Evolutionary conservation across 1,140 invertebrate species (phyloP), one percentile per base, ranked within the genome.

Genomic region (Leptinotarsa undecemlineata): DNA sequence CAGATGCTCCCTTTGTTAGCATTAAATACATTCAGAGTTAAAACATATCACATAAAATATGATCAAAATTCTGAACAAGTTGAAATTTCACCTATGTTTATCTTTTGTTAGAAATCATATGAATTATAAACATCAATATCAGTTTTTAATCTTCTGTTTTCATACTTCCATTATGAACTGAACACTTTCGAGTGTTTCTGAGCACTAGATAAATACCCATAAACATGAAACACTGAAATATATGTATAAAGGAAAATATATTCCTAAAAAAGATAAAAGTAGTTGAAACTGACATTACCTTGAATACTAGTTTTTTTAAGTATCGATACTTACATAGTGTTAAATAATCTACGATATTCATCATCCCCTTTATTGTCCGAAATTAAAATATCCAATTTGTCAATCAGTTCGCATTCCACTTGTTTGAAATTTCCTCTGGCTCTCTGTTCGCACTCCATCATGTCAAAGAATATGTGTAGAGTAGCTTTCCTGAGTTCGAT

Each of bases 331-430:
- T 89, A 98, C 96, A 98, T 97, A 42, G 94, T 95, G 82, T 96
- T 95, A 81, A 98, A 98, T 4, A 98, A 88, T 78, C 95, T 90
- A 71, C 94, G 89, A 83, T 98, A 98, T 82, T 97, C 94, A 82
- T 96, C 94, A 82, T 98, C 96, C 0, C 96, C 96, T 83, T 97
- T 96, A 83, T 96, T 96, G 81, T 96, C 94, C 79, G 93, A 95
- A 19, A 98, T 94, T 3, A 97, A 86, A 80, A 95, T 93, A 86
- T 98, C 96, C 75, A 98, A 84, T 82, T 97, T 96, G 80, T 98
- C 96, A 74, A 98, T 97, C 4, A 98, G 85, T 79, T 97, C 95
- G 19, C 93, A 95, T 85, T 98, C 96, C 14, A 97, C 95, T 80
- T 94, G 90, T 76, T 94, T 92, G 81, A 97, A 97, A 80, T 93